Base-by-base conservation (phyloP, 2,888 invertebrate genomes). In the Tortrix viridana region DNA sequence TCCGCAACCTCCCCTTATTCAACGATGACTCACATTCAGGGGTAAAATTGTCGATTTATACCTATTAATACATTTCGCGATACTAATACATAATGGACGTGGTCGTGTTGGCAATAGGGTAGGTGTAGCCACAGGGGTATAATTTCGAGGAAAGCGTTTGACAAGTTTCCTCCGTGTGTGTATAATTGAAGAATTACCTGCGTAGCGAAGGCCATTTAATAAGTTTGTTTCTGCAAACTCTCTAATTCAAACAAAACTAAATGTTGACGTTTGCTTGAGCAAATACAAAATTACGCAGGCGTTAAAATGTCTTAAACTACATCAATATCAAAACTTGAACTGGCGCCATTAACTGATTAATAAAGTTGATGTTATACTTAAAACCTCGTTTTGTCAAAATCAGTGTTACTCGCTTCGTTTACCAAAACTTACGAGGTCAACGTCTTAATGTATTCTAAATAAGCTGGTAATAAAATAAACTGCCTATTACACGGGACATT, bases 11-110 rank as follows among this genome's bases (percentile, higher is more conserved):
- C 56, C 66, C 63, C 59, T 41, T 48, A 41, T 59, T 43, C 20
- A 43, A 38, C 47, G 43, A 56, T 66, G 66, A 66, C 66, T 66
- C 66, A 66, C 52, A 38, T 5, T 46, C 46, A 44, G 47, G 63
- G 63, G 53, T 48, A 47, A 54, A 53, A 46, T n/a, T 32, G 37
- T 58, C 52, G 57, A 48, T 63, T 53, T 58, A 57, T 63, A 47
- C 62, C 57, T 63, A 47, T 47, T 63, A 63, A 63, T 46, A 52
- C 46, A 52, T 57, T 62, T 62, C 37, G 50, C 62, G 46, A 52
- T 41, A 52, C 46, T 46, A 38, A 50, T 63, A 20, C 52, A 44
- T 26, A 46, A 60, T 48, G 47, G 14, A 52, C 22, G 48, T 32
- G 32, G 57, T 7, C n/a, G 19, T 47, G 46, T 46, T 16, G 26